These are phyloP conservation scores for Trichogramma pretiosum DNA, from an alignment of 1,140 invertebrate species.

Conservation along the genomic window DNA sequence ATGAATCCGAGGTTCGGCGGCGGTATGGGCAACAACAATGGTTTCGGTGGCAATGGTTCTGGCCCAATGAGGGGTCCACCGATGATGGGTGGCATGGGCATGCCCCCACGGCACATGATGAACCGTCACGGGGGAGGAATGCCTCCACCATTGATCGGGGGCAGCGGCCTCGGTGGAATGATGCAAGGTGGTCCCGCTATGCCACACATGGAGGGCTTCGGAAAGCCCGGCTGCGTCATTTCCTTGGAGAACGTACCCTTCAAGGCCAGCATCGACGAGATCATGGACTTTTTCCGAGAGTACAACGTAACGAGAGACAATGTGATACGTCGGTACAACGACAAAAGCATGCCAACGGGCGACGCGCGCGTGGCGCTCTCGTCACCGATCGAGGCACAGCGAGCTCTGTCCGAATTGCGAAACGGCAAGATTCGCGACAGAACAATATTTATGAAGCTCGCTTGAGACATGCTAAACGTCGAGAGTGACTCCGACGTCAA, in stretches of 20 bases:
- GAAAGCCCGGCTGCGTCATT: slow-evolving; percentile 71
- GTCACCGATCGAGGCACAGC: slow-evolving; percentile 63
- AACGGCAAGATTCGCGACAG: slow-evolving; percentile 49
- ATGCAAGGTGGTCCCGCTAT: slow-evolving; percentile 1
- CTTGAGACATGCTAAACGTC: slow-evolving; percentile 22
- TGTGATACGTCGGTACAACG: slow-evolving; percentile 74
- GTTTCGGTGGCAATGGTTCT: slow-evolving; percentile 22
- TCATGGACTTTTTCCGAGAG: slow-evolving; percentile 74
- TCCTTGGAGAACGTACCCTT: slow-evolving; percentile 79
- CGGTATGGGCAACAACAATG: not conserved
- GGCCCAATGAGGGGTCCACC: slow-evolving; percentile 34
- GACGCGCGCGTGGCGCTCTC: slow-evolving; percentile 80
- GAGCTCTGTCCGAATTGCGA: slow-evolving; percentile 56
- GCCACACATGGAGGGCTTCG: slow-evolving; percentile 53
- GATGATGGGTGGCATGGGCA: slow-evolving; percentile 40
- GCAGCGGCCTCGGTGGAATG: slow-evolving; percentile 8
- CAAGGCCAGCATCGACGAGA: slow-evolving; percentile 75
- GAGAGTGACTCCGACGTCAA: not conserved
- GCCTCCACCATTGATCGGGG: slow-evolving; percentile 22
- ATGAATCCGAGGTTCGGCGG: slow-evolving; percentile 35
- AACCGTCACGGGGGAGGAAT: not conserved
- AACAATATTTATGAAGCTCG: slow-evolving; percentile 48
- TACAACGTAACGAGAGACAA: slow-evolving; percentile 66
- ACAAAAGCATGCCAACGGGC: slow-evolving; percentile 75
- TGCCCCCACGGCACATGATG: slow-evolving; percentile 34